A percentile compares a stretch with the other conserved stretches of the same genome.
phyloP scores from a whole-genome alignment of 1,140 invertebrate species.

The Drepana arcuata region DNA sequence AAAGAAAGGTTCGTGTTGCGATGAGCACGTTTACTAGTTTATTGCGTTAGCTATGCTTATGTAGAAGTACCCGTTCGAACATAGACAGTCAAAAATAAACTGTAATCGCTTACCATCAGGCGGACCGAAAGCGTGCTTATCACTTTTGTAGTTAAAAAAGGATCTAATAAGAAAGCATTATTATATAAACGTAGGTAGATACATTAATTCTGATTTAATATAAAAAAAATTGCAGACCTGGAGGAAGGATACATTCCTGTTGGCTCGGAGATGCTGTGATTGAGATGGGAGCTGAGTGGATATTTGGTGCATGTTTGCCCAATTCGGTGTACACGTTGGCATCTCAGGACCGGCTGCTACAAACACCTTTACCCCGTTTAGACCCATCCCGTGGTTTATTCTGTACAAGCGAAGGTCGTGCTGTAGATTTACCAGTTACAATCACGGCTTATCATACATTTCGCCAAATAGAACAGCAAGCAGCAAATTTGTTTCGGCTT shows the following conservation, averaged over 20 bases:
- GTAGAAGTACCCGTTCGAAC: too few relatives aligned
- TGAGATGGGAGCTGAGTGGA: conserved; percentile 81
- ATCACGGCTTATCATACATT: conserved; percentile 77
- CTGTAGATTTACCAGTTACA: conserved; percentile 74
- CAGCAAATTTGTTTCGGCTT: conserved; percentile 73
- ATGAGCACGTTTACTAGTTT: too few relatives aligned
- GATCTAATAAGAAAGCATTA: too few relatives aligned
- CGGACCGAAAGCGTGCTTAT: too few relatives aligned
- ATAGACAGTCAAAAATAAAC: too few relatives aligned
- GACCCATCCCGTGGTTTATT: conserved; percentile 73
- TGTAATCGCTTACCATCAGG: too few relatives aligned
- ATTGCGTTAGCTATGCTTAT: too few relatives aligned
- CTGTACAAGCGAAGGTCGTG: conserved; percentile 77
- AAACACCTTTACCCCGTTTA: conserved; percentile 61
- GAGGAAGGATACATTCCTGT: conserved; percentile 82
- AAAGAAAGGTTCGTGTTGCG: conserved; percentile 79
- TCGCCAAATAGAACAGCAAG: conserved; percentile 76
- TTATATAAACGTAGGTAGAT: too few relatives aligned
- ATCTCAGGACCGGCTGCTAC: conserved; percentile 76
- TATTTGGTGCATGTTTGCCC: conserved; percentile 74
- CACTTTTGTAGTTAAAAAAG: too few relatives aligned
- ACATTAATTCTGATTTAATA: too few relatives aligned
- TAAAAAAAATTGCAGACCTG: too few relatives aligned
- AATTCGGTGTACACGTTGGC: conserved; percentile 79
- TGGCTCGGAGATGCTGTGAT: conserved; percentile 81